Conservation (phyloP, 92 coral and sea anemone genomes). For the Galaxea fascicularis region DNA sequence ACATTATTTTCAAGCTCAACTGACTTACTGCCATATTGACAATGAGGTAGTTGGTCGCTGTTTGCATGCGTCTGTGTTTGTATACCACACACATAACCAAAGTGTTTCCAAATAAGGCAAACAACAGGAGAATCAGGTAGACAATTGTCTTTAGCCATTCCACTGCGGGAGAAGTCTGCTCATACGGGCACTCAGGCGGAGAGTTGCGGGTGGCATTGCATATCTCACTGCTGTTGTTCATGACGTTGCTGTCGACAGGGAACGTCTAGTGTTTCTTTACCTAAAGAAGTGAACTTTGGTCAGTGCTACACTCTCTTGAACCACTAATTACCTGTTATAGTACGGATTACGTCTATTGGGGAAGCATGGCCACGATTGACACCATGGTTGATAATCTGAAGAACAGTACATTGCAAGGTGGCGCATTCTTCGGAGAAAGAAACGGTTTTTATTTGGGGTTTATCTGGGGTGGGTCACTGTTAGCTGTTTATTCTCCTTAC, state of each 20-base stretch:
- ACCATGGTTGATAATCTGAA: no score
- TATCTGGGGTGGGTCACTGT: no score
- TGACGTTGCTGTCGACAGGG: background rate
- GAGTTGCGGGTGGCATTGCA: conserved; percentile 6
- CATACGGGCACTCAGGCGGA: background rate
- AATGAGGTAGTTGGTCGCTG: conserved; percentile 75
- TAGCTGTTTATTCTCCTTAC: no score
- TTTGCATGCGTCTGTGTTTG: conserved; percentile 57
- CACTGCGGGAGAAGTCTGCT: background rate
- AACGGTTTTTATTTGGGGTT: no score
- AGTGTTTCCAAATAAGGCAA: conserved; percentile 65
- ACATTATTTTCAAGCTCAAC: background rate
- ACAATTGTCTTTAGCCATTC: conserved; percentile 41
- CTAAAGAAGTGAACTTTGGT: background rate
- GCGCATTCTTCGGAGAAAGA: no score
- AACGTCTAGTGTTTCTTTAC: no score
- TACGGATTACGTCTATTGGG: no score
- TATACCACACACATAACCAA: conserved; percentile 67
- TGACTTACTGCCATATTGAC: conserved; percentile 78
- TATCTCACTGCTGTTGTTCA: conserved; percentile 33
- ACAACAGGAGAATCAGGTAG: conserved; percentile 51
- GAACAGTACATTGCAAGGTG: no score
- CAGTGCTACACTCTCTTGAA: no score
- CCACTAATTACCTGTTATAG: no score
- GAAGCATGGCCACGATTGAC: no score